Conservation (phyloP, 2,888 invertebrate genomes). For the Entomobrya multifasciata region DNA sequence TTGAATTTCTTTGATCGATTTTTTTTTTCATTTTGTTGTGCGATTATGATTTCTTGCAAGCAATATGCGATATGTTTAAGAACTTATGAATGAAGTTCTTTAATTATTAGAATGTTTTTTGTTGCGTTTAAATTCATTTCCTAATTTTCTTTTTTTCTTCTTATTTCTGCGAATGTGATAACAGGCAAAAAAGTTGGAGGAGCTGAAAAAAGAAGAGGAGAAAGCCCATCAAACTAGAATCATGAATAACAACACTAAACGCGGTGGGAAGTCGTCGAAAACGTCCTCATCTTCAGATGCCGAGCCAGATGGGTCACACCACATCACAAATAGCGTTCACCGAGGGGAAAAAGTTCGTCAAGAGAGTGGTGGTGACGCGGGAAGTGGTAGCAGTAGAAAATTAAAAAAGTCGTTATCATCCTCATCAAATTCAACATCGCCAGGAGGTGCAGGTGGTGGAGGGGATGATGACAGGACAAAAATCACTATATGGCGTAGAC, state of each 20-base stretch:
- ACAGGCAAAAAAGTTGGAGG: constrained; percentile 77
- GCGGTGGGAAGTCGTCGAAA: constrained; percentile 62
- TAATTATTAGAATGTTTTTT: too few species aligned
- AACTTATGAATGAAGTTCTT: too few species aligned
- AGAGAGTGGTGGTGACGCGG: constrained; percentile 59
- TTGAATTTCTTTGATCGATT: too few species aligned
- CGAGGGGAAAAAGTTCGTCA: constrained; percentile 54
- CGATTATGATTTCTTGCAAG: constrained; percentile 2
- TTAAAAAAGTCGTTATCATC: constrained; percentile 54
- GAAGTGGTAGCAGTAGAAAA: constrained; percentile 37
- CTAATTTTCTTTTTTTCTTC: neutral
- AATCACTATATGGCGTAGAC: constrained; percentile 91
- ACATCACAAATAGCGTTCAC: constrained; percentile 70
- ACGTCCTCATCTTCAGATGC: constrained; percentile 64
- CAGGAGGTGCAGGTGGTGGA: constrained; percentile 51
- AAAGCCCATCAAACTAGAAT: constrained; percentile 74
- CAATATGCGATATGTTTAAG: neutral
- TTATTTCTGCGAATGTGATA: neutral
- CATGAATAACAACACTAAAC: constrained; percentile 77
- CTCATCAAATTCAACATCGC: constrained; percentile 51
- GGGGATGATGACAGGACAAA: constrained; percentile 84
- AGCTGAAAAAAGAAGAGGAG: constrained; percentile 77
- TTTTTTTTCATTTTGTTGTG: neutral
- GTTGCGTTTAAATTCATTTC: too few species aligned
- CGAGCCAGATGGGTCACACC: constrained; percentile 69